These are phyloP conservation scores for Lutra lutra DNA, from an alignment of 2,797 vertebrate species.

Conservation along the genomic window DNA sequence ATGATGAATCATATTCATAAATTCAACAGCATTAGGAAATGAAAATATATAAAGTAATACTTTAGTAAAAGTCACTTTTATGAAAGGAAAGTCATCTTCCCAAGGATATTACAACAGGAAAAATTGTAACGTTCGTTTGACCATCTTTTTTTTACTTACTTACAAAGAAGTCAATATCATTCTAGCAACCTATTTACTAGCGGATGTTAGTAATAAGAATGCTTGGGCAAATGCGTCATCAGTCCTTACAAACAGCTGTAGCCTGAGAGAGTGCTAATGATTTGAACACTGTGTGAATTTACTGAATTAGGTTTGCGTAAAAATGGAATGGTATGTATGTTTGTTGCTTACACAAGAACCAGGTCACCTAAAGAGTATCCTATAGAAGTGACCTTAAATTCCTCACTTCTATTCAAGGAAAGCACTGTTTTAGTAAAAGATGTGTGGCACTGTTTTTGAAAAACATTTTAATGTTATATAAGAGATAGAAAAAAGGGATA, in stretches of 20 bases:
- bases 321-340: neutral
- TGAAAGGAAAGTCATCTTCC: neutral
- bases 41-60: neutral
- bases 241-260: neutral
- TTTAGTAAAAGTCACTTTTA: conserved; percentile 46
- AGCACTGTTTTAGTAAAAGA: neutral
- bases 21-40: conserved; percentile 67
- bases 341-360: neutral
- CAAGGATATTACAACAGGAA: neutral
- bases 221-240: neutral
- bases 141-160: neutral
- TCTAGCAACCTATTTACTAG: neutral
- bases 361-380: neutral
- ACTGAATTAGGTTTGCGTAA: neutral
- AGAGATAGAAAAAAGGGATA: conserved; percentile 38
- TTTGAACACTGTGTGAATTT: neutral
- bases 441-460: neutral
- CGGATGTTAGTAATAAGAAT: neutral
- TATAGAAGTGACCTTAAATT: neutral
- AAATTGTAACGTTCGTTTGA: neutral
- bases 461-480: conserved; percentile 43
- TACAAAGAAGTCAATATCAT: neutral
- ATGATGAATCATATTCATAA: conserved; percentile 71
- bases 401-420: neutral
- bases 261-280: neutral